Percentiles rank a stretch among this genome's conserved stretches.
Evolutionary conservation across 1,140 invertebrate genomes (phyloP).

Genomic region (Lanistes nyassanus): DNA sequence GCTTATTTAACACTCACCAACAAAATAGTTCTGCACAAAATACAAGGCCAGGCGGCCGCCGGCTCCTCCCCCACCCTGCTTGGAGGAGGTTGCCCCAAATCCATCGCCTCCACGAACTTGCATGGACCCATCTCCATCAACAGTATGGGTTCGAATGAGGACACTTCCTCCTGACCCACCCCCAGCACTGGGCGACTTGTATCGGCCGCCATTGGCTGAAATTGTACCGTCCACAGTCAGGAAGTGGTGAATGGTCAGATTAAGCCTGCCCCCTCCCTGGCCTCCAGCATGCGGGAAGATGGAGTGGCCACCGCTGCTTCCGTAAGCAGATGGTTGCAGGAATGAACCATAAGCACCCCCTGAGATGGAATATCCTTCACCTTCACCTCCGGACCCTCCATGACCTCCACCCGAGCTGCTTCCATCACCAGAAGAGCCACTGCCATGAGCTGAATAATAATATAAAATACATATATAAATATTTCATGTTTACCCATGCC

Average conservation of each 20-base stretch:
- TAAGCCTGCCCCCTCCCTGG: slow-evolving; percentile 45
- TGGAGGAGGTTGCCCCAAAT: slow-evolving; percentile 23
- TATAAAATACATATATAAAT: too few species aligned
- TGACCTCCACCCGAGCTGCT: slow-evolving; percentile 55
- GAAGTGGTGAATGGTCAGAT: slow-evolving; percentile 40
- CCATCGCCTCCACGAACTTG: slow-evolving; percentile 47
- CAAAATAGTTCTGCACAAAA: slow-evolving; percentile 53
- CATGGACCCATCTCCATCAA: slow-evolving; percentile 51
- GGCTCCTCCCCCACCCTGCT: slow-evolving; percentile 50
- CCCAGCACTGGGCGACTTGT: slow-evolving; percentile 43
- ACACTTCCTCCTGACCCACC: slow-evolving; percentile 54
- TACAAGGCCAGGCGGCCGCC: slow-evolving; percentile 53
- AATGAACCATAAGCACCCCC: slow-evolving; percentile 52
- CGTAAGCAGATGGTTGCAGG: slow-evolving; percentile 45
- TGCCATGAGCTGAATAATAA: slow-evolving; percentile 39
- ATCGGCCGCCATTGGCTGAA: slow-evolving; percentile 44
- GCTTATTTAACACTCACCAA: slow-evolving; percentile 38
- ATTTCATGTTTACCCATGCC: too few species aligned
- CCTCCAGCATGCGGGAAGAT: slow-evolving; percentile 49
- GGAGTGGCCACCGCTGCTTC: slow-evolving; percentile 51
- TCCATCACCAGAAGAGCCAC: slow-evolving; percentile 27
- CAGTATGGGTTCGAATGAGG: slow-evolving; percentile 41
- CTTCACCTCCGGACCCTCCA: slow-evolving; percentile 56
- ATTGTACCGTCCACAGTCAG: slow-evolving; percentile 48
- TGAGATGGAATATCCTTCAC: slow-evolving; percentile 40